Evolutionary conservation across 2,113 vertebrate species (phyloP).

Genomic region (Sprattus sprattus): DNA sequence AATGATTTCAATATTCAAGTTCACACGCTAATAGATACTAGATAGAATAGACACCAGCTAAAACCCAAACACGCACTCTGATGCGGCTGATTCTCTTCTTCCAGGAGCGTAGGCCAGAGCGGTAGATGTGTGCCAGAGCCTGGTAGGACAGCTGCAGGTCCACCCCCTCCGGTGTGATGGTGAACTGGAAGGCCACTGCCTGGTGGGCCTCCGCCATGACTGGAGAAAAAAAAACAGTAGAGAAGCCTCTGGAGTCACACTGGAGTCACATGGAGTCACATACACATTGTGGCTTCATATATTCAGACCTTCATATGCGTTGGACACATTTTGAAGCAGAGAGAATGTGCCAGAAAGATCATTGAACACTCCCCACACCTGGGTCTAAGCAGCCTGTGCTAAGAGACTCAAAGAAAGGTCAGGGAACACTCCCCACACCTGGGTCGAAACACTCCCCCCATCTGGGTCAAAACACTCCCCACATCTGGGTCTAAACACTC

Average conservation of each 20-base stretch:
- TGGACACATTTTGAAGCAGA: not conserved
- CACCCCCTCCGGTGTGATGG: constrained; percentile 76
- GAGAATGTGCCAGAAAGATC: not conserved
- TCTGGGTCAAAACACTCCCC: too few relatives aligned
- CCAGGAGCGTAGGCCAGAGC: constrained; percentile 82
- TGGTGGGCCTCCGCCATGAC: constrained; percentile 88
- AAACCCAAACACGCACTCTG: constrained; percentile 62
- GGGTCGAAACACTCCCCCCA: too few relatives aligned
- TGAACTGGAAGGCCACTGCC: constrained; percentile 83
- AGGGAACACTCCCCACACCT: too few relatives aligned
- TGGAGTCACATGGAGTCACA: not conserved
- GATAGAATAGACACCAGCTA: too few relatives aligned
- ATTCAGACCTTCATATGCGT: not conserved
- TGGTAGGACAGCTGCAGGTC: constrained; percentile 77
- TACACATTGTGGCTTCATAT: not conserved
- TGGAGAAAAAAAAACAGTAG: not conserved
- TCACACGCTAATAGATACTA: not conserved
- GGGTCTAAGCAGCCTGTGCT: too few relatives aligned
- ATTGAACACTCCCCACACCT: not conserved
- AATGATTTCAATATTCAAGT: not conserved
- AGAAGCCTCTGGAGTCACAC: not conserved
- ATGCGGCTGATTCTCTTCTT: constrained; percentile 79
- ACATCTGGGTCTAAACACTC: too few relatives aligned
- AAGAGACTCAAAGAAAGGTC: too few relatives aligned
- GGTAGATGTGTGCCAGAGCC: constrained; percentile 79